These are phyloP conservation scores for Callocephalon fimbriatum DNA, from an alignment of 2,113 vertebrate species.

Conservation along the genomic window DNA sequence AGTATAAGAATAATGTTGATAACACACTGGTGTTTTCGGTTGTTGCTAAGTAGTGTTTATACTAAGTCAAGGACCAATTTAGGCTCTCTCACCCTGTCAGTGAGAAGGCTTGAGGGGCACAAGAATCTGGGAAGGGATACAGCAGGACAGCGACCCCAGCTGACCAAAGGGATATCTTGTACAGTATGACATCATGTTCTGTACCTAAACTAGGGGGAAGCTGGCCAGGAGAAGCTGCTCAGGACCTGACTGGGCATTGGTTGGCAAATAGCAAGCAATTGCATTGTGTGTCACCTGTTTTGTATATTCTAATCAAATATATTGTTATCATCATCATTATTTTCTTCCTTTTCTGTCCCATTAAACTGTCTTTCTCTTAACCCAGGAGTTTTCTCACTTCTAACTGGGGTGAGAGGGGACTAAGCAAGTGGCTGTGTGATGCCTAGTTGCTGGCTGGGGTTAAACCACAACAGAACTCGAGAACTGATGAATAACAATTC, in stretches of 20 bases:
- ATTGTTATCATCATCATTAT: background rate
- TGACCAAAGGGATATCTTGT: background rate
- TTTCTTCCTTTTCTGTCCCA: background rate
- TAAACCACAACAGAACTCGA: background rate
- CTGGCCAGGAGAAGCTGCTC: background rate
- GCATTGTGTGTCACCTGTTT: background rate
- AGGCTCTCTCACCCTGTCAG: background rate
- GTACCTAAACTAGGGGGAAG: background rate
- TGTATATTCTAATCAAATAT: background rate
- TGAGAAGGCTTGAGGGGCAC: background rate
- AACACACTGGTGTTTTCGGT: background rate
- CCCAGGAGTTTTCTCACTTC: background rate
- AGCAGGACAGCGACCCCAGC: background rate
- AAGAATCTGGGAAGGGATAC: background rate
- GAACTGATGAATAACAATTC: background rate
- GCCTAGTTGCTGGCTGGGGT: background rate
- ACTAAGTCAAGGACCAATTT: background rate
- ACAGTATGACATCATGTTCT: background rate
- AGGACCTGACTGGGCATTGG: background rate
- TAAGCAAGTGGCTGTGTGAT: rapidly evolving
- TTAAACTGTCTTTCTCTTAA: background rate
- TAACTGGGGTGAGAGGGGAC: background rate
- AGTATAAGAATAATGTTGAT: background rate
- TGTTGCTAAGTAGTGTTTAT: background rate
- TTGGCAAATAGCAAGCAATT: background rate